Conservation (phyloP, 2,113 vertebrate genomes). For the Brachyistius frenatus region DNA sequence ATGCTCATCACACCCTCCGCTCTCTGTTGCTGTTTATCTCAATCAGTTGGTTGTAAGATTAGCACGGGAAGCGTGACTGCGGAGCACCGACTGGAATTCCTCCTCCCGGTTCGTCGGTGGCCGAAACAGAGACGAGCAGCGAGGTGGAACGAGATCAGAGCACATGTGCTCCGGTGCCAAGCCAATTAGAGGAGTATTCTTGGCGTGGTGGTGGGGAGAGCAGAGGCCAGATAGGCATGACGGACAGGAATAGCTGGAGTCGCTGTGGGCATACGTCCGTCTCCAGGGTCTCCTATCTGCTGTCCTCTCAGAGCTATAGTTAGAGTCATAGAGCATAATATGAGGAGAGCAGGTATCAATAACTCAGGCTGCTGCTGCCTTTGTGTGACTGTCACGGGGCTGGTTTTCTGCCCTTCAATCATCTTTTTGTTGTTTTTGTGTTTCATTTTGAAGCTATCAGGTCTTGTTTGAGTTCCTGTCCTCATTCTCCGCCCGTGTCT, state of each 20-base stretch:
- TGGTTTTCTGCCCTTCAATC: no score
- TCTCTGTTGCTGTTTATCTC: conserved; percentile 52
- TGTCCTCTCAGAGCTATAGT: conserved; percentile 31
- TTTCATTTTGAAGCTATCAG: no score
- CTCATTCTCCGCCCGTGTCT: no score
- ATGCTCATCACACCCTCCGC: neutral
- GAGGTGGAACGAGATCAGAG: conserved; percentile 54
- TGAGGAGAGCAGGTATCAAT: conserved; percentile 14
- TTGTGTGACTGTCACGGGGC: no score
- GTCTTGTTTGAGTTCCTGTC: no score
- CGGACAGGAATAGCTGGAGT: conserved; percentile 81
- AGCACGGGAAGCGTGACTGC: conserved; percentile 51
- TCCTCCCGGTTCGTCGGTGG: conserved; percentile 48
- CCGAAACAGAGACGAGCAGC: neutral
- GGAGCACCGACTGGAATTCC: conserved; percentile 11
- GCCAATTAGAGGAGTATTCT: conserved; percentile 80
- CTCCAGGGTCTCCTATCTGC: conserved; percentile 39
- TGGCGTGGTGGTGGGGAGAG: conserved; percentile 56
- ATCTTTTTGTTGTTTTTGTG: no score
- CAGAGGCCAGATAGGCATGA: conserved; percentile 44
- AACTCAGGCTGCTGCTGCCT: neutral
- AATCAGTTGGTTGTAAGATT: conserved; percentile 30
- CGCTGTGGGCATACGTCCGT: conserved; percentile 64
- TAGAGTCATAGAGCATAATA: conserved; percentile 32
- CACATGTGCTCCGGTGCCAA: conserved; percentile 65